These are phyloP conservation scores for Shargacucullia verbasci DNA, from an alignment of 2,888 invertebrate genomes.

Conservation along the genomic window DNA sequence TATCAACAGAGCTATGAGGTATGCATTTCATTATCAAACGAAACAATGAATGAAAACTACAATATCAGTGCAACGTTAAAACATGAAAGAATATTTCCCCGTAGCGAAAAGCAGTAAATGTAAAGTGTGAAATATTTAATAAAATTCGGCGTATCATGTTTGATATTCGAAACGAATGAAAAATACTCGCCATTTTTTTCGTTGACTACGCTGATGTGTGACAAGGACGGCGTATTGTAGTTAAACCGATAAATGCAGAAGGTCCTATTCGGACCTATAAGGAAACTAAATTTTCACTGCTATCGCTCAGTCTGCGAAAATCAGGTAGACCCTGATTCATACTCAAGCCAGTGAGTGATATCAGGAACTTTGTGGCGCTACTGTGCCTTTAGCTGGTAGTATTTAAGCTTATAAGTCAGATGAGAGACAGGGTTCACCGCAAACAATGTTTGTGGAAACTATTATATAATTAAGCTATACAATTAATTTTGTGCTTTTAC, in stretches of 20 bases:
- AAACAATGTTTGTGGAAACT: too few species aligned
- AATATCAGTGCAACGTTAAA: slow-evolving; percentile 8
- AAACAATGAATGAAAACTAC: background rate
- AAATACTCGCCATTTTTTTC: slow-evolving; percentile 63
- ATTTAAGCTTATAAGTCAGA: too few species aligned
- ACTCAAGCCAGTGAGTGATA: too few species aligned
- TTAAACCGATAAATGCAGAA: slow-evolving; percentile 7
- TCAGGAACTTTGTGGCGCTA: too few species aligned
- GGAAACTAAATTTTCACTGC: too few species aligned
- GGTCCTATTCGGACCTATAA: background rate
- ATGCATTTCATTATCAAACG: background rate
- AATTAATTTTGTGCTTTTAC: too few species aligned
- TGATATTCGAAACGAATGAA: slow-evolving; percentile 64
- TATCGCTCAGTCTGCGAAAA: too few species aligned
- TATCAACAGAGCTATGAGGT: background rate
- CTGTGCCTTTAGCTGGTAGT: too few species aligned
- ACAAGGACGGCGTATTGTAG: slow-evolving; percentile 32
- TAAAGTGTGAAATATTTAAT: slow-evolving; percentile 58
- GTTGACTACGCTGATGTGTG: slow-evolving; percentile 37
- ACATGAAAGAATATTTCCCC: slow-evolving; percentile 9
- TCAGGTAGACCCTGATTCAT: too few species aligned
- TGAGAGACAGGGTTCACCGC: too few species aligned
- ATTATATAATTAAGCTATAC: too few species aligned
- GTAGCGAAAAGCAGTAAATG: slow-evolving; percentile 17
- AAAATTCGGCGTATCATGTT: slow-evolving; percentile 55